A percentile compares a stretch with the other conserved stretches of the same genome.
These are phyloP conservation scores for Plutomurus gul DNA, from an alignment of 1,140 invertebrate genomes.

Conservation along the genomic window DNA sequence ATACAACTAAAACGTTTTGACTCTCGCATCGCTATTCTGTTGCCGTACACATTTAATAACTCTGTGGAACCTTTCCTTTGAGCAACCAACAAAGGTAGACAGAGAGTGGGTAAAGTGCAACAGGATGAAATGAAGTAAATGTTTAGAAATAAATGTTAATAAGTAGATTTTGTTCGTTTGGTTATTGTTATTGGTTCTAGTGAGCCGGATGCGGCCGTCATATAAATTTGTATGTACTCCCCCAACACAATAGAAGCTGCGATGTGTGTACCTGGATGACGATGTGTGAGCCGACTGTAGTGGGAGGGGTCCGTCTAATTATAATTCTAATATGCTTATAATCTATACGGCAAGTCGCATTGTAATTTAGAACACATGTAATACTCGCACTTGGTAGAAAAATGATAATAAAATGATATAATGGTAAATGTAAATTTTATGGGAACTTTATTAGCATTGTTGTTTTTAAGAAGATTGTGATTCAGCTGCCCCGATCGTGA, in stretches of 20 bases:
- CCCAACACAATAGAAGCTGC: not conserved
- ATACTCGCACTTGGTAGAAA: not conserved
- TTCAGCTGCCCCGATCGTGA: not conserved
- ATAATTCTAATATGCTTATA: not conserved
- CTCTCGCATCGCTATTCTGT: no score
- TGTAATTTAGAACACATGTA: not conserved
- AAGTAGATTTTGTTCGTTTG: no score
- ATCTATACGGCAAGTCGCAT: not conserved
- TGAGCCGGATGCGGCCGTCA: not conserved
- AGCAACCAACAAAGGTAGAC: not conserved
- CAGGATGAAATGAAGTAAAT: not conserved
- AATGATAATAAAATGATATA: not conserved
- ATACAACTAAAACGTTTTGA: no score
- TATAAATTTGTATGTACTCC: not conserved
- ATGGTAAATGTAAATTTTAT: not conserved
- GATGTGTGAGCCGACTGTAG: not conserved
- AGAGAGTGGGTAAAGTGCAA: not conserved
- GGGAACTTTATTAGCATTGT: conserved; percentile 1
- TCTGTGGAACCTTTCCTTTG: no score
- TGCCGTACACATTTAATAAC: no score
- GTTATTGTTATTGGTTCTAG: conserved; percentile 1
- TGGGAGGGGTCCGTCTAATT: not conserved
- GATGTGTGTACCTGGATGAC: not conserved
- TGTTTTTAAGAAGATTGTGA: conserved; percentile 2
- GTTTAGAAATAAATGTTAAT: not conserved